These are phyloP conservation scores for Coenobita brevimanus DNA, from an alignment of 1,140 invertebrate species.

Conservation along the genomic window DNA sequence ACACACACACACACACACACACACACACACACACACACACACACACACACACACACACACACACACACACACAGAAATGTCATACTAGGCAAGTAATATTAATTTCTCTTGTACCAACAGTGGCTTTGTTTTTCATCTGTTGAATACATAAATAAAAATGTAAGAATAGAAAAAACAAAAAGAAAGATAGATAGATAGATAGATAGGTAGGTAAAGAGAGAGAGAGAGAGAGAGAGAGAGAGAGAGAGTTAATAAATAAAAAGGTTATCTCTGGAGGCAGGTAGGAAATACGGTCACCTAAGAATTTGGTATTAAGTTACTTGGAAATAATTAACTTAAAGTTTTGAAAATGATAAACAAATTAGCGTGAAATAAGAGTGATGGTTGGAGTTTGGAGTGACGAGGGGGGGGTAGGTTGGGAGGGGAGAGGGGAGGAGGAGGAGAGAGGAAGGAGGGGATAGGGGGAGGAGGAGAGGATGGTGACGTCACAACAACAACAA, in stretches of 20 bases:
- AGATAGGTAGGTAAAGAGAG: not conserved
- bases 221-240: not conserved
- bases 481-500: too few species aligned
- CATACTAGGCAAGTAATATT: too few species aligned
- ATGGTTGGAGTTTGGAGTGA: not conserved
- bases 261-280: too few species aligned
- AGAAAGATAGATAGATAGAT: not conserved
- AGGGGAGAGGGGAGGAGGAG: not conserved
- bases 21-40: constrained; percentile 9
- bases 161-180: not conserved
- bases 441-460: not conserved
- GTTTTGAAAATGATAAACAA: not conserved
- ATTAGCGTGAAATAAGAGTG: not conserved
- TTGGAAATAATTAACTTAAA: not conserved
- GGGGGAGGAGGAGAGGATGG: too few species aligned
- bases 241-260: too few species aligned
- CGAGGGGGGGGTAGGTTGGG: not conserved
- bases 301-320: too few species aligned
- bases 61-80: too few species aligned
- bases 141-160: not conserved
- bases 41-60: not conserved
- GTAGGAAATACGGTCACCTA: too few species aligned
- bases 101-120: too few species aligned
- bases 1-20: not conserved
- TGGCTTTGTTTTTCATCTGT: too few species aligned